Evolutionary conservation across 2,113 vertebrate genomes (phyloP).

Genomic region (Blennius ocellaris): DNA sequence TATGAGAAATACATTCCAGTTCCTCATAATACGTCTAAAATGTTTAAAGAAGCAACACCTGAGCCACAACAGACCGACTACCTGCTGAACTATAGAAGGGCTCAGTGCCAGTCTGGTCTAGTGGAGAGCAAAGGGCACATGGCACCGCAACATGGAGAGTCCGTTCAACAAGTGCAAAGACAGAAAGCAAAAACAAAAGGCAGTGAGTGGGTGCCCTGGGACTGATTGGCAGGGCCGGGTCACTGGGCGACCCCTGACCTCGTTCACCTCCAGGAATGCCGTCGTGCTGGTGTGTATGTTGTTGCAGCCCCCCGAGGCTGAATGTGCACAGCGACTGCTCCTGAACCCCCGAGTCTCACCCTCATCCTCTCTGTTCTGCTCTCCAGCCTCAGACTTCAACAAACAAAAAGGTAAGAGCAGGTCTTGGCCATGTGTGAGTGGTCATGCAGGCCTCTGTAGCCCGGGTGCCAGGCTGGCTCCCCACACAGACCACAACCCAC

Average conservation of each 20-base stretch:
- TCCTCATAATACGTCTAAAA: not conserved
- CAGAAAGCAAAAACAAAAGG: conserved; percentile 73
- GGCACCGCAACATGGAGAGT: conserved; percentile 70
- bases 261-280: conserved; percentile 81
- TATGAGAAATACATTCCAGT: not conserved
- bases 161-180: conserved; percentile 77
- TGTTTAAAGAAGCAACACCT: not conserved
- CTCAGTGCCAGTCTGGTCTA: conserved; percentile 36
- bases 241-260: conserved; percentile 69
- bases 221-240: conserved; percentile 79
- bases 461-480: conserved; percentile 26
- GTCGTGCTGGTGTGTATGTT: conserved; percentile 77
- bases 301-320: conserved; percentile 73
- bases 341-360: conserved; percentile 45
- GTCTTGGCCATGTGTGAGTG: conserved; percentile 58
- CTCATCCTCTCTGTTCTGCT: conserved; percentile 67
- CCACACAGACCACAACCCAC: not conserved
- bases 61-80: conserved; percentile 9
- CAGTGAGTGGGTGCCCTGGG: conserved; percentile 64
- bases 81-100: conserved; percentile 19
- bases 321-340: conserved; percentile 67
- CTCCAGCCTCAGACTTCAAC: conserved; percentile 56
- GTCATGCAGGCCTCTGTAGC: conserved; percentile 19
- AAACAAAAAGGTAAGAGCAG: conserved; percentile 70
- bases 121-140: conserved; percentile 69